Conservation (phyloP, 2,888 invertebrate species). For the Scaptomyza cyrtandrae region DNA sequence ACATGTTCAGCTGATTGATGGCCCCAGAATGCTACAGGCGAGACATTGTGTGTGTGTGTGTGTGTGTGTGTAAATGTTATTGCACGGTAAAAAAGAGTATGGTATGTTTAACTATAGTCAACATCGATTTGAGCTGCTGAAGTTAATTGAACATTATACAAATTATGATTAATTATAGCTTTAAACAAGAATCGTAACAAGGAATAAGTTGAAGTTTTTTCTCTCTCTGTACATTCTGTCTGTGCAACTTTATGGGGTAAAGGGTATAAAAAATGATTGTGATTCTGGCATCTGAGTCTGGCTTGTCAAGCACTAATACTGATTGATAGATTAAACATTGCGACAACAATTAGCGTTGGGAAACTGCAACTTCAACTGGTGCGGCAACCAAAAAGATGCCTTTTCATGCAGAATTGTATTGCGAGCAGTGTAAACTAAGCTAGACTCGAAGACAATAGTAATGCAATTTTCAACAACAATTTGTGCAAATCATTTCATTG, state of each 20-base stretch:
- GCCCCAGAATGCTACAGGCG: background rate
- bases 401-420: conserved; percentile 21
- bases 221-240: background rate
- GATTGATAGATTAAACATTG: conserved; percentile 37
- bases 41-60: background rate
- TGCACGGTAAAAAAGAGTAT: background rate
- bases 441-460: conserved; percentile 46
- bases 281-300: background rate
- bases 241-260: background rate
- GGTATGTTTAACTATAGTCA: background rate
- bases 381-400: conserved; percentile 18
- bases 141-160: background rate
- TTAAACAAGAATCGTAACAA: background rate
- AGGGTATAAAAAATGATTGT: conserved; percentile 3
- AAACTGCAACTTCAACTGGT: conserved; percentile 3
- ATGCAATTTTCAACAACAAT: conserved; percentile 75
- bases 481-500: conserved; percentile 77
- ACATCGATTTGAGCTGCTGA: no score
- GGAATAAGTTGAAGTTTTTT: background rate
- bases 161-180: no score
- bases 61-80: background rate
- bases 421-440: conserved; percentile 18
- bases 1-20: conserved; percentile 54
- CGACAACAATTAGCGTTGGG: conserved; percentile 33
- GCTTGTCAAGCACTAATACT: conserved; percentile 27